Percentiles rank a stretch among this genome's conserved stretches.
Conservation (phyloP, 53 echinoderm and acorn worm genomes). For the Stichopus horrens region DNA sequence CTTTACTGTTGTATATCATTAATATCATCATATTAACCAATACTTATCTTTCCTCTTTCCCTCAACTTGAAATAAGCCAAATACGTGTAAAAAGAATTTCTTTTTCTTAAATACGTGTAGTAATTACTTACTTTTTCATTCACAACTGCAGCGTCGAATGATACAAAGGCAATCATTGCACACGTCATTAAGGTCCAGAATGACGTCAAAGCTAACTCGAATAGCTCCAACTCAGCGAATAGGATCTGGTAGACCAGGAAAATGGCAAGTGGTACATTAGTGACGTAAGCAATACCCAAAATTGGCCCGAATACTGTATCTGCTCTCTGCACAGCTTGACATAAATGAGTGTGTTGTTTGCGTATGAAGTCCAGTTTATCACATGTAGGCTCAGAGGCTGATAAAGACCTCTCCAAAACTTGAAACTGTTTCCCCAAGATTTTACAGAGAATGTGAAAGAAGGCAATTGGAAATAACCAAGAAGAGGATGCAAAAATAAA, state of each 20-base stretch:
- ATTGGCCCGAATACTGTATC: constrained; percentile 17
- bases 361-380: constrained; percentile 23
- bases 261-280: constrained; percentile 30
- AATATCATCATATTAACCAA: no score
- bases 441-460: constrained; percentile 13
- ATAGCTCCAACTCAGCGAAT: background rate
- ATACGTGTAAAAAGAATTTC: background rate
- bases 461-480: constrained; percentile 30
- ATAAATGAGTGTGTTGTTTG: constrained; percentile 22
- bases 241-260: constrained; percentile 25
- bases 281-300: constrained; percentile 9
- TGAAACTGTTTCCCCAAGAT: constrained; percentile 22
- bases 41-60: no score
- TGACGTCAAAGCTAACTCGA: background rate
- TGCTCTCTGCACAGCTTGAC: constrained; percentile 27
- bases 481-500: background rate
- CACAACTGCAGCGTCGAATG: constrained; percentile 26
- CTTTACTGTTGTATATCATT: no score
- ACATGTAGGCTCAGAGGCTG: background rate
- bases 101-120: no score
- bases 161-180: background rate
- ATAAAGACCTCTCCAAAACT: background rate
- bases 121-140: constrained; percentile 17
- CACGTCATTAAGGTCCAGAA: constrained; percentile 21
- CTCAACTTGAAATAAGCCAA: no score